These are phyloP conservation scores for Antechinus stuartii DNA, from an alignment of 2,113 vertebrate species.

Conservation along the genomic window DNA sequence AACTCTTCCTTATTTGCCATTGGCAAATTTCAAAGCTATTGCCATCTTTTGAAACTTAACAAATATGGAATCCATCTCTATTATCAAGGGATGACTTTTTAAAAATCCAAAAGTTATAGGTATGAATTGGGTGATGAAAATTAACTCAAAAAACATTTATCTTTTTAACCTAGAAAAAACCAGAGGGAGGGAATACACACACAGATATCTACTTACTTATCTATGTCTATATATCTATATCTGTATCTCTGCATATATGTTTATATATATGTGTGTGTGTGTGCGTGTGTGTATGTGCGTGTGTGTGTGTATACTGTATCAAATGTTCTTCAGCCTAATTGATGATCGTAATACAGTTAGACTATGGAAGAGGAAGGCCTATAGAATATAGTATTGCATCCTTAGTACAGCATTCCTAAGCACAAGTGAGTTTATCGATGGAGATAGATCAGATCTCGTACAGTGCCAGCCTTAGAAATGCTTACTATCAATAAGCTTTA, in stretches of 20 bases:
- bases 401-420: conserved; percentile 4
- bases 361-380: background rate
- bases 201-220: no score
- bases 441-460: background rate
- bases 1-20: conserved; percentile 16
- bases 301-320: background rate
- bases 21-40: background rate
- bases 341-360: conserved; percentile 37
- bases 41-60: background rate
- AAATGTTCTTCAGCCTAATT: conserved; percentile 41
- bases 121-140: background rate
- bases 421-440: background rate
- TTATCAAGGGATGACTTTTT: background rate
- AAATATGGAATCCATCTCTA: conserved; percentile 31
- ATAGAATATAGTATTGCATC: background rate
- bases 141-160: conserved; percentile 40
- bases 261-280: no score
- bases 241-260: no score
- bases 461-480: background rate
- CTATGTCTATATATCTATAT: no score
- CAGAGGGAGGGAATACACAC: background rate
- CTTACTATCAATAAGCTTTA: background rate
- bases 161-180: conserved; percentile 14
- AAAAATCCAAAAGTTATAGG: conserved; percentile 30
- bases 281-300: no score